Evolutionary conservation across 2,888 invertebrate genomes (phyloP).

Genomic region (Bursaphelenchus okinawaensis): DNA sequence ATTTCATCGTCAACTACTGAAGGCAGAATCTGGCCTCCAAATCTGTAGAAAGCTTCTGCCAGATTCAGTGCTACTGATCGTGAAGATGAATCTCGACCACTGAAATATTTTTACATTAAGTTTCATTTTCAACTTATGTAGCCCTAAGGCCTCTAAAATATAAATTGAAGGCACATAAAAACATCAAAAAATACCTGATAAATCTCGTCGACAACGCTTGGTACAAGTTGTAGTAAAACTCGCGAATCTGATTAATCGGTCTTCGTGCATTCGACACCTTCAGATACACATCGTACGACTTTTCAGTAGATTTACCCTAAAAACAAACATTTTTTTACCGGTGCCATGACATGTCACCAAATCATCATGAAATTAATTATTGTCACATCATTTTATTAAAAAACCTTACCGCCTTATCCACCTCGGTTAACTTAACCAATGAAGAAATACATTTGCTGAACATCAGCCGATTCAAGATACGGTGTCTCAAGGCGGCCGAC

Average conservation of each 20-base stretch:
- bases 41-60: background rate
- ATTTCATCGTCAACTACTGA: slow-evolving; percentile 9
- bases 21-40: background rate
- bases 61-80: slow-evolving; percentile 4
- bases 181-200: background rate
- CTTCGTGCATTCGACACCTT: background rate
- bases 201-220: slow-evolving; percentile 2
- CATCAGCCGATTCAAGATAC: slow-evolving; percentile 26
- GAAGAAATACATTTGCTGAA: slow-evolving; percentile 19
- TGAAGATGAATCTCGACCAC: slow-evolving; percentile 11
- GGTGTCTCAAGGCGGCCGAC: slow-evolving; percentile 23
- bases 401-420: slow-evolving; percentile 5
- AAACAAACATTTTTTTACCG: too few species aligned
- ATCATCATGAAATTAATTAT: background rate
- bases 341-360: too few species aligned
- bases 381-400: background rate
- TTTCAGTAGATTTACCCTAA: background rate
- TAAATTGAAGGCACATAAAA: background rate
- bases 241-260: background rate
- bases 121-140: slow-evolving; percentile 7
- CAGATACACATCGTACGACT: too few species aligned
- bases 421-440: background rate
- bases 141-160: slow-evolving; percentile 1
- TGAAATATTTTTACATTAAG: slow-evolving; percentile 31
- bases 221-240: slow-evolving; percentile 6